Conservation (phyloP, 2,888 invertebrate genomes). For the Drosophila crucigera region DNA sequence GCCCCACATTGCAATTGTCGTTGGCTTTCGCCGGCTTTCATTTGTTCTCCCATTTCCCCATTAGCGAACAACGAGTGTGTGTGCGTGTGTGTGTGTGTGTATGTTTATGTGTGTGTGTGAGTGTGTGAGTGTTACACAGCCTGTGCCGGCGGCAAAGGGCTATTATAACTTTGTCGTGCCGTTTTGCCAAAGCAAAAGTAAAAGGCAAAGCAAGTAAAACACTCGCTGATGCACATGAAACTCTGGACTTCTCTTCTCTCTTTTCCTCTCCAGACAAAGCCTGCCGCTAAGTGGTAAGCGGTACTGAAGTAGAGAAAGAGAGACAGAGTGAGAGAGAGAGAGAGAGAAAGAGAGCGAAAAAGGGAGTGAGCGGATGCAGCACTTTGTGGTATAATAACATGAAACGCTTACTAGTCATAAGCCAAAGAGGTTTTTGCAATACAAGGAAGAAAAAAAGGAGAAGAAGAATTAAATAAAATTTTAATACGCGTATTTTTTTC, state of each 20-base stretch:
- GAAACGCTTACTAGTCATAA: constrained; percentile 39
- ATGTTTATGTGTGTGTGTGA: not conserved
- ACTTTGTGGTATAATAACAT: constrained; percentile 35
- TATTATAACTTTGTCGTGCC: constrained; percentile 75
- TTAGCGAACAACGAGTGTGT: constrained; percentile 9
- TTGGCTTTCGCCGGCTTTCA: constrained; percentile 59
- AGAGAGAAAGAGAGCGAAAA: not conserved
- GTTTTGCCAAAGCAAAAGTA: constrained; percentile 34
- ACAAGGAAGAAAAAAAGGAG: not conserved
- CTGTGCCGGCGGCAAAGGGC: constrained; percentile 65
- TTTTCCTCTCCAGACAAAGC: not conserved
- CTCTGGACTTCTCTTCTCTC: not conserved
- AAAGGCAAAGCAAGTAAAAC: constrained; percentile 36
- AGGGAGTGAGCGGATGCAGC: not conserved
- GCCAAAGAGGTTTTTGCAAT: constrained; percentile 31
- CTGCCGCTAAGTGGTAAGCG: not conserved
- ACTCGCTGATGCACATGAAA: constrained; percentile 37
- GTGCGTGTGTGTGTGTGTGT: constrained; percentile 16
- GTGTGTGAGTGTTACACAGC: constrained; percentile 1
- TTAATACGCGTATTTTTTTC: constrained; percentile 17
- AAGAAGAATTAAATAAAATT: constrained; percentile 9
- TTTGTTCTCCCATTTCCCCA: constrained; percentile 50
- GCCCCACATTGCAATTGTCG: constrained; percentile 65
- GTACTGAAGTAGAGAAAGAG: not conserved
- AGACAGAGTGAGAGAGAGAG: not conserved